These are phyloP conservation scores for Oryzias woworae DNA, from an alignment of 2,113 vertebrate species.

Conservation along the genomic window DNA sequence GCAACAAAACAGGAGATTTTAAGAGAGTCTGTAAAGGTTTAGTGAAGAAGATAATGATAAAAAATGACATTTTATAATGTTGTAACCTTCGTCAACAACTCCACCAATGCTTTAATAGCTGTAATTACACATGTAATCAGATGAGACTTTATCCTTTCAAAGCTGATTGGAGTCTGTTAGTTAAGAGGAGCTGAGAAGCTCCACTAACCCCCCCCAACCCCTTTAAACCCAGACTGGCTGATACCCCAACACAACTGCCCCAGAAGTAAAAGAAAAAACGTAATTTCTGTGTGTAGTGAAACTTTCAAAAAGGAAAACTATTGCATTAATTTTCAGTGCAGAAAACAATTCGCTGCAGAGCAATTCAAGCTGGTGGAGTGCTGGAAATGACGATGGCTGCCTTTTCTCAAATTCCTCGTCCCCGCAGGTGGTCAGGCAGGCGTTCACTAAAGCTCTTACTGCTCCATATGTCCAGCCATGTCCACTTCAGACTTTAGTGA, in stretches of 20 bases:
- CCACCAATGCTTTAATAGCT: neutral
- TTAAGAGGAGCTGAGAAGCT: slow-evolving; percentile 3
- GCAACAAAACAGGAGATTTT: too few relatives aligned
- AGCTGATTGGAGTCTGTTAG: slow-evolving; percentile 20
- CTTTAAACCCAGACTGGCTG: slow-evolving; percentile 1
- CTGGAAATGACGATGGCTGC: slow-evolving; percentile 12
- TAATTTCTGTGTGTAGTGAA: neutral
- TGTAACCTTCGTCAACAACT: neutral
- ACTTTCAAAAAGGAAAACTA: neutral
- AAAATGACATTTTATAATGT: too few relatives aligned
- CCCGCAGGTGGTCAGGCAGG: slow-evolving; percentile 19
- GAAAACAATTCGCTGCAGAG: neutral
- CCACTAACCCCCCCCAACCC: neutral
- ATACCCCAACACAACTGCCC: slow-evolving; percentile 14
- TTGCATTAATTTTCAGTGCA: neutral
- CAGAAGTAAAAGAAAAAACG: neutral
- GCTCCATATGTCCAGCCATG: slow-evolving; percentile 31
- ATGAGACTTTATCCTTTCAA: slow-evolving; percentile 23
- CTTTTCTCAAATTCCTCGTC: slow-evolving; percentile 32
- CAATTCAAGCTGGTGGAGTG: slow-evolving; percentile 1
- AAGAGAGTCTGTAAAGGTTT: too few relatives aligned
- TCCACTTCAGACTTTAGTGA: slow-evolving; percentile 3
- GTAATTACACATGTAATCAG: slow-evolving; percentile 24
- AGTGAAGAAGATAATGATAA: too few relatives aligned
- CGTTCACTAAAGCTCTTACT: slow-evolving; percentile 48